Conservation (phyloP, 92 coral and sea anemone genomes). For the Micromussa lordhowensis region DNA sequence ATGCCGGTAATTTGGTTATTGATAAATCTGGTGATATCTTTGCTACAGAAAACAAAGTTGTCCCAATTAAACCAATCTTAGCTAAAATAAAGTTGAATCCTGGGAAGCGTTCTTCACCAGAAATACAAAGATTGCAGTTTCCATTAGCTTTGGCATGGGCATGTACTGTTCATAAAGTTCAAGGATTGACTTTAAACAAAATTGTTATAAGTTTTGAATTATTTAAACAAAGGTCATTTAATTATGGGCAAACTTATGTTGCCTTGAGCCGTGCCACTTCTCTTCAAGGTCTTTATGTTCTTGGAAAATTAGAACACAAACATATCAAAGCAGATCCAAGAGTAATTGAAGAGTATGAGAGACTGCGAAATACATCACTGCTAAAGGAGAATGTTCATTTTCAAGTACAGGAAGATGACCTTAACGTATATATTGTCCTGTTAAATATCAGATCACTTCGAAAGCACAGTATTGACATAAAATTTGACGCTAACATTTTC, state of each 20-base stretch:
- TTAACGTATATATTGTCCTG: slow-evolving; percentile 10
- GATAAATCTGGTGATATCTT: slow-evolving; percentile 29
- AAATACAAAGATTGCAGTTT: slow-evolving; percentile 76
- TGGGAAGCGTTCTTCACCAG: slow-evolving; percentile 75
- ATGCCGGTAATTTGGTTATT: slow-evolving; percentile 60
- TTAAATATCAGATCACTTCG: slow-evolving; percentile 65
- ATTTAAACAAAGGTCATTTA: slow-evolving; percentile 38
- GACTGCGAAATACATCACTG: slow-evolving; percentile 27
- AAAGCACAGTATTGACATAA: slow-evolving; percentile 73
- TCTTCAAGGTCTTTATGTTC: slow-evolving; percentile 42
- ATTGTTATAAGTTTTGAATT: slow-evolving; percentile 50
- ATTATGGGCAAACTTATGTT: slow-evolving; percentile 47
- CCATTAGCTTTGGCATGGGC: slow-evolving; percentile 77
- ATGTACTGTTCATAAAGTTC: slow-evolving; percentile 75
- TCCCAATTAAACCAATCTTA: slow-evolving; percentile 74
- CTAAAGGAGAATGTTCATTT: background rate
- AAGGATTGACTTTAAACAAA: slow-evolving; percentile 57
- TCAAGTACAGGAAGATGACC: background rate
- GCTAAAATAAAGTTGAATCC: slow-evolving; percentile 65
- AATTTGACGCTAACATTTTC: slow-evolving; percentile 49
- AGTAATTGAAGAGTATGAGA: slow-evolving; percentile 50
- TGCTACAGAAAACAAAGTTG: slow-evolving; percentile 66
- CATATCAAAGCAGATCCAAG: slow-evolving; percentile 41
- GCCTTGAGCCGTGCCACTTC: slow-evolving; percentile 41
- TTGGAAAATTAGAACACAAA: slow-evolving; percentile 45